Evolutionary conservation across 2,888 invertebrate genomes (phyloP).

Genomic region (Bembecia ichneumoniformis): DNA sequence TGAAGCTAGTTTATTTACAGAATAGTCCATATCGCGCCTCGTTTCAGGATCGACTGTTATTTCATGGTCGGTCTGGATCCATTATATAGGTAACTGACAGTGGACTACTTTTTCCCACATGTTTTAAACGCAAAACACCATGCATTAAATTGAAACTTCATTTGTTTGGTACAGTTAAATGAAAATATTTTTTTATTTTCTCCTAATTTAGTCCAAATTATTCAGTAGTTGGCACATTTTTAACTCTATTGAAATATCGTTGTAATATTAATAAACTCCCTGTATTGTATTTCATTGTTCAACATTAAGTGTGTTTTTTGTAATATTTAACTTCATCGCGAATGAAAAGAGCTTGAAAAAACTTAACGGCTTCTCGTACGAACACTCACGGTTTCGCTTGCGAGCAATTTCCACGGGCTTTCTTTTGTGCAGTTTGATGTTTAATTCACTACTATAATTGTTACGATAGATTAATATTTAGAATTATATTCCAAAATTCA

Average conservation of each 20-base stretch:
- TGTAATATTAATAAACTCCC: too few species aligned
- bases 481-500: too few species aligned
- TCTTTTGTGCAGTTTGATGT: conserved; percentile 9
- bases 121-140: background rate
- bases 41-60: background rate
- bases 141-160: background rate
- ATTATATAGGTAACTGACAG: background rate
- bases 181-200: too few species aligned
- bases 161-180: too few species aligned
- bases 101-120: background rate
- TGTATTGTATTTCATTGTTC: background rate
- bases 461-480: too few species aligned
- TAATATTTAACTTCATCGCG: conserved; percentile 31
- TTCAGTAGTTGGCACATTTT: too few species aligned
- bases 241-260: too few species aligned
- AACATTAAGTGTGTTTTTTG: conserved; percentile 32
- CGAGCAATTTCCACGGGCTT: conserved; percentile 28
- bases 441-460: background rate
- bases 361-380: conserved; percentile 16
- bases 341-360: conserved; percentile 36
- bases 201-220: too few species aligned
- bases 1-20: too few species aligned
- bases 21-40: background rate
- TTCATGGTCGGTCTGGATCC: background rate
- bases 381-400: conserved; percentile 54